phyloP scores from a whole-genome alignment of 2,113 vertebrate species.

The Brachypodius melanocephalos region DNA sequence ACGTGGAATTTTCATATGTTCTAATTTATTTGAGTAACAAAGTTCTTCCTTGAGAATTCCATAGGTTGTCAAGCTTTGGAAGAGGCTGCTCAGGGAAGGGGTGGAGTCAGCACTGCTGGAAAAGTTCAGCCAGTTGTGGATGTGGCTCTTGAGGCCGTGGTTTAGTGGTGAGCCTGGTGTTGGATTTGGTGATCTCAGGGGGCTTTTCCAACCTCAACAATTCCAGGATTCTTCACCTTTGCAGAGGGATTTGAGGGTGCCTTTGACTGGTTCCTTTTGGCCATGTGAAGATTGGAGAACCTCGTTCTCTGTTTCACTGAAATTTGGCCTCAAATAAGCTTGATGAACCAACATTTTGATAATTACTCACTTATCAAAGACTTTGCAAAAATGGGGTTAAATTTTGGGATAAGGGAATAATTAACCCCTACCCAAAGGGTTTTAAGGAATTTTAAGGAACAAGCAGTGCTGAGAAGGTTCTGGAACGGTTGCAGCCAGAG shows the following conservation, averaged over 20 bases:
- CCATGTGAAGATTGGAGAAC: rapidly evolving
- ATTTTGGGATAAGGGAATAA: not conserved
- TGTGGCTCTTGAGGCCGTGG: rapidly evolving
- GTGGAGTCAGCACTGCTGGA: rapidly evolving
- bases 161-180: not conserved
- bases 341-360: rapidly evolving
- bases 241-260: not conserved
- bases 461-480: not conserved
- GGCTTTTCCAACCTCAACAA: not conserved
- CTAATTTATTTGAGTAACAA: not conserved
- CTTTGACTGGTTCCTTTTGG: not conserved
- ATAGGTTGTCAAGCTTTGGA: not conserved
- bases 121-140: rapidly evolving
- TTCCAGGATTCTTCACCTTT: rapidly evolving
- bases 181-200: not conserved
- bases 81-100: not conserved
- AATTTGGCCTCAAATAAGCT: not conserved
- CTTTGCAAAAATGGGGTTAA: not conserved
- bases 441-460: not conserved
- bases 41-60: not conserved
- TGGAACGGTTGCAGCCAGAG: not conserved
- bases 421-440: not conserved
- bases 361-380: not conserved
- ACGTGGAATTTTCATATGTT: rapidly evolving
- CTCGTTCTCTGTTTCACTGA: rapidly evolving